These are phyloP conservation scores for Siderastrea radians DNA, from an alignment of 92 coral and sea anemone species.

Conservation along the genomic window DNA sequence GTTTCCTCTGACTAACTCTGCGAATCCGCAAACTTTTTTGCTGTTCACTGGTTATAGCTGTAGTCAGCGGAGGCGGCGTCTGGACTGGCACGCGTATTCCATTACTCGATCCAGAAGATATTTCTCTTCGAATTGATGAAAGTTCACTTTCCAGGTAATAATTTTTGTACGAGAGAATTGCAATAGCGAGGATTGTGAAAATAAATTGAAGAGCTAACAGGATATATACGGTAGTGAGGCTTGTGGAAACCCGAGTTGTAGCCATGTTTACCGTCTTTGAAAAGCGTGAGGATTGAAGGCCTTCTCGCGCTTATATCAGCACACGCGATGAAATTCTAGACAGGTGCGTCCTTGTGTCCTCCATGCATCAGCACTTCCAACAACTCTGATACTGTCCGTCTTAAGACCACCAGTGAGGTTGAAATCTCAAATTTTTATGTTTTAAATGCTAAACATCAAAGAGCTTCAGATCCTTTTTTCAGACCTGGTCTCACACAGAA, in stretches of 20 bases:
- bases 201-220: slow-evolving; percentile 2
- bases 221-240: background rate
- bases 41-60: background rate
- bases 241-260: background rate
- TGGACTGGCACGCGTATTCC: background rate
- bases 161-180: background rate
- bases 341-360: too few relatives aligned
- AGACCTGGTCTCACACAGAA: too few relatives aligned
- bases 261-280: background rate
- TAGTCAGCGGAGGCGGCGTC: background rate
- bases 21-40: background rate
- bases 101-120: background rate
- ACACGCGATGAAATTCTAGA: too few relatives aligned
- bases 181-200: background rate
- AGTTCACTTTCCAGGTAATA: slow-evolving; percentile 25
- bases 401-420: too few relatives aligned
- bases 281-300: too few relatives aligned
- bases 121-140: background rate
- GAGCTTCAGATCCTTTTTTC: too few relatives aligned
- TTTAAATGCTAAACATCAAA: too few relatives aligned
- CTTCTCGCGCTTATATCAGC: too few relatives aligned
- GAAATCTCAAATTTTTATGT: too few relatives aligned
- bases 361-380: too few relatives aligned
- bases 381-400: too few relatives aligned
- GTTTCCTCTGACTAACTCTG: background rate